Conservation (phyloP, 2,888 invertebrate genomes). For the Phortica magna region DNA sequence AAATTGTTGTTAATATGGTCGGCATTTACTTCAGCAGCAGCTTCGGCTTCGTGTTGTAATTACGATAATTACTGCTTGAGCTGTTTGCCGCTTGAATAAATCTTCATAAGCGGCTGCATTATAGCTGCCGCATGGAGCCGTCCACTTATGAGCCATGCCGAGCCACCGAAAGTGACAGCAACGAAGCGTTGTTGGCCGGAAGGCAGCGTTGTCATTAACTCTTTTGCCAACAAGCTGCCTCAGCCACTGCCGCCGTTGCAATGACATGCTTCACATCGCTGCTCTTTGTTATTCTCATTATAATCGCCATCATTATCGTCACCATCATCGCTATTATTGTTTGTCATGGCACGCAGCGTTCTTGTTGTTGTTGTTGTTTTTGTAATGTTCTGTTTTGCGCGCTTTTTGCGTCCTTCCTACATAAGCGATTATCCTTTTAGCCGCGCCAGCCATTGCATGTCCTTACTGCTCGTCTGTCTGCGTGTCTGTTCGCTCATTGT, state of each 20-base stretch:
- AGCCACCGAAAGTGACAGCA: slow-evolving; percentile 47
- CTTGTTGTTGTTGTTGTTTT: neutral
- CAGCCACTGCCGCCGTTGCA: neutral
- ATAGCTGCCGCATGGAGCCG: neutral
- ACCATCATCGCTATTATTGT: neutral
- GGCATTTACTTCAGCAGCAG: neutral
- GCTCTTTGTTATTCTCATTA: neutral
- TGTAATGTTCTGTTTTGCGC: neutral
- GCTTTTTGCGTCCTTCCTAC: neutral
- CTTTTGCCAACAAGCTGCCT: neutral
- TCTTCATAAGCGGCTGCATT: slow-evolving; percentile 13
- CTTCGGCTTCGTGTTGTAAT: slow-evolving; percentile 59
- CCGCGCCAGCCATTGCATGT: neutral
- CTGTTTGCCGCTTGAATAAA: slow-evolving; percentile 22
- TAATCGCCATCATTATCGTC: neutral
- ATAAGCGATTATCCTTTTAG: neutral
- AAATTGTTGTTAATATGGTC: slow-evolving; percentile 14
- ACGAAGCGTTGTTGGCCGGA: neutral
- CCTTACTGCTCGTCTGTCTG: neutral
- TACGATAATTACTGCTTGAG: slow-evolving; percentile 61
- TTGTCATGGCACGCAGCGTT: slow-evolving; percentile 2
- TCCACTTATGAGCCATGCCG: slow-evolving; percentile 45
- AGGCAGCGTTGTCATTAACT: slow-evolving; percentile 1
- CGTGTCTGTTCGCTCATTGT: neutral
- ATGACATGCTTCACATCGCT: neutral